Conservation (phyloP, 2,888 invertebrate genomes). For the Creontiades dilutus region DNA sequence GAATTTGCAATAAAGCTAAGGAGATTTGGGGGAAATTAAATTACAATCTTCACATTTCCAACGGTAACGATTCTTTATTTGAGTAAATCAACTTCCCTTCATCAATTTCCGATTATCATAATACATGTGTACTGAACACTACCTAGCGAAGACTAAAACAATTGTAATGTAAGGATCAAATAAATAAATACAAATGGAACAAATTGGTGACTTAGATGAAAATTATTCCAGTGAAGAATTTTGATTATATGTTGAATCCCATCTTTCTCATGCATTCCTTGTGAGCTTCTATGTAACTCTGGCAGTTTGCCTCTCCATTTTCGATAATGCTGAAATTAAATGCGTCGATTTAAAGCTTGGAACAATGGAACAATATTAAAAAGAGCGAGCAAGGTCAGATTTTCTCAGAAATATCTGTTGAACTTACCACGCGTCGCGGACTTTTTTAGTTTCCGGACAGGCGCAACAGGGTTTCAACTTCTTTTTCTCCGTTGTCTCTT, state of each 20-base stretch:
- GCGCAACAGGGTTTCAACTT: constrained; percentile 97
- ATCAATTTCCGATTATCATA: background rate
- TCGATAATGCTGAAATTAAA: constrained; percentile 89
- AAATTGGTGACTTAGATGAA: background rate
- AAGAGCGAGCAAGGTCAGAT: constrained; percentile 4
- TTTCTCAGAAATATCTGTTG: background rate
- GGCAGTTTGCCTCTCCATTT: constrained; percentile 94
- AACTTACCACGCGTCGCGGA: constrained; percentile 92
- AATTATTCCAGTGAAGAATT: background rate
- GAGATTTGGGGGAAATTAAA: too few species aligned
- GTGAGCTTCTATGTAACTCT: constrained; percentile 94
- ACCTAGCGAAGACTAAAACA: background rate
- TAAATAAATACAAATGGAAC: too few species aligned
- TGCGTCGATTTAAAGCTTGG: background rate
- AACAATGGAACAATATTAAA: background rate
- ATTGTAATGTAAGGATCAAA: too few species aligned
- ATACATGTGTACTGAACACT: background rate
- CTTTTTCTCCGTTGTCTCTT: constrained; percentile 78
- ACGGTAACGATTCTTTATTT: too few species aligned
- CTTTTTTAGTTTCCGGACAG: constrained; percentile 96
- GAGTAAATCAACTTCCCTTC: too few species aligned
- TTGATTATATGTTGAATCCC: constrained; percentile 95
- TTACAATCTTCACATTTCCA: too few species aligned
- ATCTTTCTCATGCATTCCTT: constrained; percentile 96
- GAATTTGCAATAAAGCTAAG: too few species aligned